Base-by-base conservation (phyloP, 2,113 vertebrate species). In the Pituophis catenifer region DNA sequence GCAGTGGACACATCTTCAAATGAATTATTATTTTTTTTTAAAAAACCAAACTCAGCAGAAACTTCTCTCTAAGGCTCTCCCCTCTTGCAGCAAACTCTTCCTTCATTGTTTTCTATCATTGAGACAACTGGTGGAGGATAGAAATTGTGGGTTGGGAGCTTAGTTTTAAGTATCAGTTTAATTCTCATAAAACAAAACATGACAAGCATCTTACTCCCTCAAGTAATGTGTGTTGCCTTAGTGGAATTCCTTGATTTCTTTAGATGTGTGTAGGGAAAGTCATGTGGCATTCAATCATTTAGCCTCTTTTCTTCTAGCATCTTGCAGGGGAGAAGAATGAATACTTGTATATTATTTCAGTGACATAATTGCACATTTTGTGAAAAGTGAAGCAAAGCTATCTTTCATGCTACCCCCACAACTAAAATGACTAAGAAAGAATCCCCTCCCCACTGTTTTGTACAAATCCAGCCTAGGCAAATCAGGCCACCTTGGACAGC, bases 401-500 rank as follows among this genome's bases (percentile, higher is more conserved):
- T 91, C 54, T 94, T 95, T 95, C 87, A 65, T 95, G 90, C 33
- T 81, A 81, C 94, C 94, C 38, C 55, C 81, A 52, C 29, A 65
- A 48, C 75, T 48, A 86, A 92, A 92, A 93, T 91, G 96, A 95
- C 94, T 96, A 95, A 95, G 94, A 94, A 54, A 95, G 95, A 94
- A 93, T 95, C 15, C 52, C 65, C 26, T 55, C 23, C 19, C 21
- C 33, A n/a, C 65, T 95, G 90, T 95, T 95, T 95, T 94, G 94
- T 96, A 12, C 38, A 13, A 93, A 95, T 97, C 95, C 97, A 96
- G 97, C 97, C 97, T 96, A 95, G 96, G 94, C 97, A 97, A 92
- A 97, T 95, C 95, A 92, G 97, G 91, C 95, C 89, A 95, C 96
- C 95, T 97, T 93, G 95, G 97, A 97, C 96, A 96, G 96, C 95